Evolutionary conservation across 2,888 invertebrate species (phyloP), one percentile per base, ranked within the genome.

Genomic region (Monopis laevigella): DNA sequence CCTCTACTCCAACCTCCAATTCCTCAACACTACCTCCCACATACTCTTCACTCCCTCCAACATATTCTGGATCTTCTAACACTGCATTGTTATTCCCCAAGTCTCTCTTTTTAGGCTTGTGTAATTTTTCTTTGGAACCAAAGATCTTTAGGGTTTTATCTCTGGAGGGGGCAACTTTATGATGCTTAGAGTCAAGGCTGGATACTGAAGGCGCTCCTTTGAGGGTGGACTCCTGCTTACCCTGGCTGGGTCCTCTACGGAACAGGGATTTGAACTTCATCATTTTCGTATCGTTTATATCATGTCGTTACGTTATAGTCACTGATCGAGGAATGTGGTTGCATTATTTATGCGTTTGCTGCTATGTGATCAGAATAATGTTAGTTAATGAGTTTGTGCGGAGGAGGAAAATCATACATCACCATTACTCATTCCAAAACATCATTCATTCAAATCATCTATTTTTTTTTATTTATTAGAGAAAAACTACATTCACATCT

Each of bases 261-360:
- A 93, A 93, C 72, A 93, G 87, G 63, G 92, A 92, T 86, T 92
- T 92, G 81, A 93, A 88, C 85, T 92, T 93, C 87, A 92, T 92
- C 92, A 92, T 92, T 82, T 86, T 89, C 10, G 36, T 5, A n/a
- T 36, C 21, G 11, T 32, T 36, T 21, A 19, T 19, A 36, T 36
- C 5, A 11, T 36, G 10, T 12, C 21, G 19, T 36, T 29, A 29
- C 29, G 32, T 32, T 28, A 36, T 21, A 36, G 36, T 36, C 36
- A 36, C 21, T 36, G 36, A 36, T 36, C 11, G 16, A 19, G 18
- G 12, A 29, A 29, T n/a, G n/a, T n/a, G n/a, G n/a, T n/a, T n/a
- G n/a, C n/a, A n/a, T n/a, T n/a, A n/a, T n/a, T n/a, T n/a, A n/a
- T n/a, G n/a, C n/a, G n/a, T n/a, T n/a, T n/a, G n/a, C n/a, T n/a